Evolutionary conservation across 2,113 vertebrate genomes (phyloP), one percentile per base, ranked within the genome.

Genomic region (Agapornis roseicollis): DNA sequence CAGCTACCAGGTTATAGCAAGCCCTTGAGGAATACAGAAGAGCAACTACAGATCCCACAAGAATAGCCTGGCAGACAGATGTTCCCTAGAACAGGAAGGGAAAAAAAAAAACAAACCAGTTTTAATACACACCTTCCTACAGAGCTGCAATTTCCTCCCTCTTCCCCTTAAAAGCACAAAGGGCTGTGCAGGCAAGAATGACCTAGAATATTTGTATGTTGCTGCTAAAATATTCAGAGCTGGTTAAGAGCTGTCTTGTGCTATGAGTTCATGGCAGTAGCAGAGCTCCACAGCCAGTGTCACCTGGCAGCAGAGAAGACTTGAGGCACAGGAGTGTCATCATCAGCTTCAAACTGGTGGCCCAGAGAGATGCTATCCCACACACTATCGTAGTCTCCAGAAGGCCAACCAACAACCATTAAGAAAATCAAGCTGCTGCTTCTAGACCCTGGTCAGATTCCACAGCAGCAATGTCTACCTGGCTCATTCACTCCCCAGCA

Each of bases 11-110:
- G 97, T 99, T 99, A 92, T 99, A 99, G 92, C 99, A 99, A 90
- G 99, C 99, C 97, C 99, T 98, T 89, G 99, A 99, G 11, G 98
- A 99, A 96, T 99, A 99, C 24, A 99, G 98, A 39, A 99, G 98
- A 92, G 99, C 98, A 5, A 99, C 98, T 39, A 98, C 96, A 17
- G 98, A 99, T 66, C 99, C 98, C 17, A 99, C 98, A 17, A 98
- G 97, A 25, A 99, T 98, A 19, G 99, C 99, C 97, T 99, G 99
- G 96, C 98, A 99, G 93, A 99, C 98, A 33, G 99, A 99, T 29
- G 99, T 99, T 89, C 99, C 99, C 99, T 99, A 69, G 35, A 91
- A 90, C 17, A 92, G 53, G 89, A 42, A 89, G 90, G 90, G 74
- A 79, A 69, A n/a, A 33, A 25, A 37, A 17, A 13, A 41, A 55